A percentile compares a stretch with the other conserved stretches of the same genome.
Evolutionary conservation across 2,888 invertebrate genomes (phyloP).

Genomic region (Agrochola lota): DNA sequence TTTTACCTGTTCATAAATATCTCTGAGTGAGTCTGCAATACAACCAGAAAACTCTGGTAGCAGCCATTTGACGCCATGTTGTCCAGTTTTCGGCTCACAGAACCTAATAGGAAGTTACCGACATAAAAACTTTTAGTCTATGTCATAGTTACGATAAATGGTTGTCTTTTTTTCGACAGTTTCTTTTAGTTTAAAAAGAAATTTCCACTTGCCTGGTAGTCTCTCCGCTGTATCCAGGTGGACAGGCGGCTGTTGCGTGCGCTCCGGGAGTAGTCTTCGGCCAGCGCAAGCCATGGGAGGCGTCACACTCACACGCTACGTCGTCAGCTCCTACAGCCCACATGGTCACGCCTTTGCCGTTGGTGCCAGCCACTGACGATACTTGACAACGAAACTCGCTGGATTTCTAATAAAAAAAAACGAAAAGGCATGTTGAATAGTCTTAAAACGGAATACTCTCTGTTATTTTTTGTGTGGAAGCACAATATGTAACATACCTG

Average conservation of each 20-base stretch:
- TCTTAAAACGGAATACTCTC: background rate
- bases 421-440: background rate
- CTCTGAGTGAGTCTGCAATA: slow-evolving; percentile 91
- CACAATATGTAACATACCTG: slow-evolving; percentile 90
- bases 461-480: background rate
- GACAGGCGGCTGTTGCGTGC: slow-evolving; percentile 90
- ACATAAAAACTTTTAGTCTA: background rate
- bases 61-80: slow-evolving; percentile 93
- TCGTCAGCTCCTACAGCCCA: slow-evolving; percentile 92
- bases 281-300: slow-evolving; percentile 90
- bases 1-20: slow-evolving; percentile 91
- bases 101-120: slow-evolving; percentile 75
- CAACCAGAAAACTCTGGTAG: slow-evolving; percentile 94
- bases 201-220: slow-evolving; percentile 78
- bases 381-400: slow-evolving; percentile 95
- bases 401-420: slow-evolving; percentile 91
- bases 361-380: slow-evolving; percentile 87
- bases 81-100: slow-evolving; percentile 86
- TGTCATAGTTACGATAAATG: background rate
- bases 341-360: slow-evolving; percentile 90
- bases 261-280: slow-evolving; percentile 94
- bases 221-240: slow-evolving; percentile 88
- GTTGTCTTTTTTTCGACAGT: background rate
- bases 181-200: too few relatives aligned
- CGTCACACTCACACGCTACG: slow-evolving; percentile 87